Evolutionary conservation across 2,888 invertebrate species (phyloP), one percentile per base, ranked within the genome.

Genomic region (Callyntrura guangdongensis): DNA sequence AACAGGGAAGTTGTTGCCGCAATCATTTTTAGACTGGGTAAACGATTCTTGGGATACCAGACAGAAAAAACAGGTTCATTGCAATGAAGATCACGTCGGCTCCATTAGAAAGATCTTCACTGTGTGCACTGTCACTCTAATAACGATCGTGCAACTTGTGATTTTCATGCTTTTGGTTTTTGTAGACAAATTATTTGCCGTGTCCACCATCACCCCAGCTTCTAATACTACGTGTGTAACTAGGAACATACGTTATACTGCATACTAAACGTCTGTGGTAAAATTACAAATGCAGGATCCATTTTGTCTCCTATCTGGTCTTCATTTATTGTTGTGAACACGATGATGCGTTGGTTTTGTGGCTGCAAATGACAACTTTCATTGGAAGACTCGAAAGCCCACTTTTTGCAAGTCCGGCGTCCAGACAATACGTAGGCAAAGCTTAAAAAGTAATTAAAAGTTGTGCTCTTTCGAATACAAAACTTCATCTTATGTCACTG

Each of bases 71-170:
- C 47, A 56, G 22, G 53, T 47, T 59, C 56, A 56, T 87, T 69
- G 87, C 12, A n/a, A 88, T 88, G 82, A 56, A 49, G 72, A 82
- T 88, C 87, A 87, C 81, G 81, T 87, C 79, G 25, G 25, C 20
- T 87, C 81, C 81, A 87, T 87, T 87, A 87, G 81, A 87, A 79
- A 49, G 53, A 69, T 22, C 81, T 81, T 87, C 69, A 69, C 87
- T 87, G 67, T 87, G n/a, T 69, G 85, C 85, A 85, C 69, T 85
- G 85, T 85, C 85, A 85, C 56, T 56, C 69, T 53, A 25, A 49
- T 72, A 56, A 53, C 56, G 27, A 22, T 53, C 25, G 53, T 67
- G 53, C 27, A 81, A 53, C 56, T 59, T 82, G 47, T 69, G 69
- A 53, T 27, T 47, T 83, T 64, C 82, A 45, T 59, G 17, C n/a